Evolutionary conservation across 2,113 vertebrate species (phyloP).

Genomic region (Diadophis punctatus): DNA sequence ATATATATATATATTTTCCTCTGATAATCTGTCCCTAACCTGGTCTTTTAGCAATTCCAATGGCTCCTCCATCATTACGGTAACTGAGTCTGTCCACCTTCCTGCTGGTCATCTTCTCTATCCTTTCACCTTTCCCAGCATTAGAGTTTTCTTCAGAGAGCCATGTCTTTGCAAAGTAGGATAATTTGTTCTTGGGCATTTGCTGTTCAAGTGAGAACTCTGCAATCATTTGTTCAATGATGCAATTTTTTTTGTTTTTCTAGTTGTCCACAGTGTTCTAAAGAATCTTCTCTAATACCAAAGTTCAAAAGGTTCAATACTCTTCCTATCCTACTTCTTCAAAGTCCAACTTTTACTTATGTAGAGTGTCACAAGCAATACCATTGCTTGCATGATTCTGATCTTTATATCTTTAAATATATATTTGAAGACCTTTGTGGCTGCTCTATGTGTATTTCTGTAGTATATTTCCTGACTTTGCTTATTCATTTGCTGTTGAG

Average conservation of each 20-base stretch:
- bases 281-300: neutral
- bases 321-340: neutral
- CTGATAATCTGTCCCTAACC: no score
- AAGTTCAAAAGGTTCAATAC: neutral
- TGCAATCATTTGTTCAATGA: neutral
- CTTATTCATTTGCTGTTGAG: neutral
- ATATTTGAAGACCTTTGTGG: neutral
- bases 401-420: neutral
- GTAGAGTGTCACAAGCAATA: neutral
- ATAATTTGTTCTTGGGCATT: neutral
- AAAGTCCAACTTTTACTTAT: neutral
- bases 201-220: neutral
- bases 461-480: neutral
- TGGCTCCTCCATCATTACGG: no score
- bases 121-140: neutral
- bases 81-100: neutral
- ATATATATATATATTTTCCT: no score
- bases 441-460: neutral
- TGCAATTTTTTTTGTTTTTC: neutral
- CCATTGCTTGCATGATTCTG: neutral
- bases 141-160: neutral
- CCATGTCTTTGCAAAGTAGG: neutral
- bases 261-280: neutral
- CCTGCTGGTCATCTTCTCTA: neutral
- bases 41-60: no score